Base-by-base conservation (phyloP, 2,113 vertebrate genomes). In the Sorex fumeus region DNA sequence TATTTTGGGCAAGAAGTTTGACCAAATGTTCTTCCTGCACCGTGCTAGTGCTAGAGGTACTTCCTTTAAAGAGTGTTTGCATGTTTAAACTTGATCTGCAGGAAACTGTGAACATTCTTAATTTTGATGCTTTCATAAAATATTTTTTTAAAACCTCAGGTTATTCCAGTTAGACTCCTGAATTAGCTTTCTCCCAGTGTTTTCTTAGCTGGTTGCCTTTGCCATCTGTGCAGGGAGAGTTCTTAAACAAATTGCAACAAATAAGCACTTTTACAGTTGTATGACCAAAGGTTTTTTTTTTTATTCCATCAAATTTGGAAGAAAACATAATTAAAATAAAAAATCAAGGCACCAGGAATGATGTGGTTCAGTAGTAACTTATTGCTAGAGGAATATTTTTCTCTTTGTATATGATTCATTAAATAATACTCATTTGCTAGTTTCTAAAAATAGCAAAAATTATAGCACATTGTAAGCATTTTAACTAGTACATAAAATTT, bases 1-100 rank as follows among this genome's bases (percentile, higher is more conserved):
- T 47, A 30, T 3, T 1, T 80, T 93, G 92, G 94, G 77, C 80
- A 81, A 91, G 25, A 89, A 53, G 25, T 91, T 91, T 74, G 77
- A 71, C 19, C 0, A 70, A 50, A 81, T 84, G 28, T 64, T 91
- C 27, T 32, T 60, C 3, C 47, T 71, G 15, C 18, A 34, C 43
- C 6, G 15, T 62, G 16, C 64, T 32, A 50, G 25, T n/a, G 2
- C 64, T 32, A 50, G 25, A 28, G 2, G 21, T 78, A 53, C 74
- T 87, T 83, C 25, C 43, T 0, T 67, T 57, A 88, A 7, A 43
- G 64, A 6, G 0, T 75, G 15, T 15, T 2, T 23, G 23, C 23
- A 4, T n/a, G 74, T 88, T 87, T 91, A 92, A 84, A 86, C 78
- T 91, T 76, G 32, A 67, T 66, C 15, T 84, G 40, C 62, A 8